Percentiles rank a stretch among this genome's conserved stretches.
Conservation (phyloP, 2,888 invertebrate species). For the Unio delphinus region DNA sequence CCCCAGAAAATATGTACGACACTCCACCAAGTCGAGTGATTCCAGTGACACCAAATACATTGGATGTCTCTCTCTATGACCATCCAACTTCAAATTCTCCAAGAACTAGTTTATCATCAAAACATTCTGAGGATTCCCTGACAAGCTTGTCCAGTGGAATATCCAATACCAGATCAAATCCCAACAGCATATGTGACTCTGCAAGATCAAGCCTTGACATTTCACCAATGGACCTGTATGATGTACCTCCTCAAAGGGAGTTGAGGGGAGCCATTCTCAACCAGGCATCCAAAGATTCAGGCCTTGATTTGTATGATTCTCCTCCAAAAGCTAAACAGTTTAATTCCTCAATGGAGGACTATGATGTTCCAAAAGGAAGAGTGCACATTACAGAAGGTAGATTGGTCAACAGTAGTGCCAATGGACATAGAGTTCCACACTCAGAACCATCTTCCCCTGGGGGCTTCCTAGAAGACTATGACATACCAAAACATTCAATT, state of each 20-base stretch:
- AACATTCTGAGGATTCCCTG: conserved; percentile 66
- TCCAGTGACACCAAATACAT: background rate
- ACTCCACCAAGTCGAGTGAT: conserved; percentile 44
- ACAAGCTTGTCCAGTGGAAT: conserved; percentile 63
- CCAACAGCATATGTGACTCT: conserved; percentile 76
- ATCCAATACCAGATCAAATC: conserved; percentile 70
- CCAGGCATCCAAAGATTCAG: conserved; percentile 57
- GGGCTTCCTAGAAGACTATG: conserved; percentile 51
- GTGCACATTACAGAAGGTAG: conserved; percentile 14
- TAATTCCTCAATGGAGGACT: conserved; percentile 52
- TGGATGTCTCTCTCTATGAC: conserved; percentile 39
- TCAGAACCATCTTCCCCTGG: conserved; percentile 35
- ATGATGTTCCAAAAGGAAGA: conserved; percentile 56
- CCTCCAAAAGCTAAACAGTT: conserved; percentile 71
- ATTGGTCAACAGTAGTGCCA: conserved; percentile 4
- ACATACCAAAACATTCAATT: conserved; percentile 48
- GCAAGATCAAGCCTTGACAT: conserved; percentile 74
- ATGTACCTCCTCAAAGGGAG: conserved; percentile 50
- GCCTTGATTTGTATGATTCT: conserved; percentile 77
- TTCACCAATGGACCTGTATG: conserved; percentile 61
- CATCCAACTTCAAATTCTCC: conserved; percentile 53
- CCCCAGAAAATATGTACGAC: conserved; percentile 47
- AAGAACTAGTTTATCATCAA: conserved; percentile 69
- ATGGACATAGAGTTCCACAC: conserved; percentile 16
- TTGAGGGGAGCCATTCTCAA: conserved; percentile 20